These are phyloP conservation scores for Anas platyrhynchos DNA, from an alignment of 2,113 vertebrate species.

Conservation along the genomic window DNA sequence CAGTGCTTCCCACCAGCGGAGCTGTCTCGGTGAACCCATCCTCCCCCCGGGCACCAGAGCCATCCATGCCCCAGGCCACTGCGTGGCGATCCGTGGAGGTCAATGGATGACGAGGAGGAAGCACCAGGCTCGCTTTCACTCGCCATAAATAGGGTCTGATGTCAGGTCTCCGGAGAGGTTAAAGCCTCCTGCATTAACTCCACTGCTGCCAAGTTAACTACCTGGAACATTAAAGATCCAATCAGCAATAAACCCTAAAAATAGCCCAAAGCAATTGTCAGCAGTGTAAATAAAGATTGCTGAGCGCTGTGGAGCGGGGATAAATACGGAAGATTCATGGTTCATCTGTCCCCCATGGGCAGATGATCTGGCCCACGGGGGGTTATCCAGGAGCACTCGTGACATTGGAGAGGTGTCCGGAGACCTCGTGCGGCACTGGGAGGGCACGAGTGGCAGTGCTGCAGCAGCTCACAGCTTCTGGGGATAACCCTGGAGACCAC, in stretches of 20 bases:
- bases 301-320: neutral
- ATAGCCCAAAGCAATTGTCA: conserved; percentile 55
- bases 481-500: neutral
- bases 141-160: neutral
- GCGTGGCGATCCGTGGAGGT: neutral
- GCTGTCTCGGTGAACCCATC: neutral
- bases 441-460: neutral
- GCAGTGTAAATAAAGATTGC: conserved; percentile 30
- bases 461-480: neutral
- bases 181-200: neutral
- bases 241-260: conserved; percentile 61
- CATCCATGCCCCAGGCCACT: rapidly evolving
- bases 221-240: conserved; percentile 45
- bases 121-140: neutral
- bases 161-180: neutral
- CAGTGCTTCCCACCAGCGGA: neutral
- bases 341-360: neutral
- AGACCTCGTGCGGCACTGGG: neutral
- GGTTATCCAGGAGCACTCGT: neutral
- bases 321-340: conserved; percentile 31
- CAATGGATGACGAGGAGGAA: neutral
- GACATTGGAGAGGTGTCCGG: rapidly evolving
- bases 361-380: neutral
- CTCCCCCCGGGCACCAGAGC: neutral
- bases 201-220: conserved; percentile 63